phyloP scores from a whole-genome alignment of 2,113 vertebrate genomes.

The Phocoena phocoena region DNA sequence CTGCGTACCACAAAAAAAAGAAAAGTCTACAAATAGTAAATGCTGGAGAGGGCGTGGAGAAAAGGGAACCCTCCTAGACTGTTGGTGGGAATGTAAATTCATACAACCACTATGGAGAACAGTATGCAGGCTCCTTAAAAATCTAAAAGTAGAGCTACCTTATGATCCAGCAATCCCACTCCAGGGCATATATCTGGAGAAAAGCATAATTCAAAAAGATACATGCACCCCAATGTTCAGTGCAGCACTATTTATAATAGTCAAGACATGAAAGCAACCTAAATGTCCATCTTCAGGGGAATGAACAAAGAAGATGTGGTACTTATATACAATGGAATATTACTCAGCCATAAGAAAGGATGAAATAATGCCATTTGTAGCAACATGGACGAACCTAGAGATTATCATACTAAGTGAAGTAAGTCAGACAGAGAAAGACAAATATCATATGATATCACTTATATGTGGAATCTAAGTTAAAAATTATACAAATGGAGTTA shows the following conservation, averaged over 20 bases:
- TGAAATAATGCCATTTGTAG: background rate
- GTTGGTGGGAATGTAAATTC: too few species aligned
- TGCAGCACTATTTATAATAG: too few species aligned
- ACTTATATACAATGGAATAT: background rate
- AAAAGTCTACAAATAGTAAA: too few species aligned
- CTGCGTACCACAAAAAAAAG: too few species aligned
- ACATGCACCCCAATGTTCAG: too few species aligned
- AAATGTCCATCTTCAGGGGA: background rate
- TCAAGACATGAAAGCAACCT: background rate
- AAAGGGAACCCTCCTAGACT: too few species aligned
- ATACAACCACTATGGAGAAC: too few species aligned
- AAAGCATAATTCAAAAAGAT: too few species aligned
- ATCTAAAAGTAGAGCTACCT: too few species aligned
- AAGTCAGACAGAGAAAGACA: background rate
- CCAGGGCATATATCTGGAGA: background rate
- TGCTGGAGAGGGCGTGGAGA: too few species aligned
- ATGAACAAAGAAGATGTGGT: background rate
- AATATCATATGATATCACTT: background rate
- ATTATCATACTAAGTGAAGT: background rate
- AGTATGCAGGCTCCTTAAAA: too few species aligned
- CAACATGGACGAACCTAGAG: background rate
- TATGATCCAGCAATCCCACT: too few species aligned
- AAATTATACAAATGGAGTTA: background rate
- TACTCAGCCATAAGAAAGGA: background rate
- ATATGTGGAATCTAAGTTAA: background rate